Evolutionary conservation across 2,113 vertebrate genomes (phyloP).

Genomic region (Saccopteryx bilineata): DNA sequence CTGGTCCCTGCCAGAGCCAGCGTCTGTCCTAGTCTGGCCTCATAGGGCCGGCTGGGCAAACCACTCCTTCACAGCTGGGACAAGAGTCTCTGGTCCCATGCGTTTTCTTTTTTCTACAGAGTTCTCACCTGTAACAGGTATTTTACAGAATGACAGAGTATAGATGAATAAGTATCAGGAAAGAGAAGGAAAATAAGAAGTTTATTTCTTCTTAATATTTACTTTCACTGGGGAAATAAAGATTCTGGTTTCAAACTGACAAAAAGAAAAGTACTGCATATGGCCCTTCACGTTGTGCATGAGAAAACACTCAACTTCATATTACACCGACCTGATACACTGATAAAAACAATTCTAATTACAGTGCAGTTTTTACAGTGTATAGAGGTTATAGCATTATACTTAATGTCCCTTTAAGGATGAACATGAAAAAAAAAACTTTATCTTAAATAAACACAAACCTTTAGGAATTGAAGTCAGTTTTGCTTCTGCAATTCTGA

Average conservation of each 20-base stretch:
- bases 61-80: neutral
- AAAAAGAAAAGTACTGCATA: neutral
- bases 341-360: neutral
- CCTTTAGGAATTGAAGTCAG: slow-evolving; percentile 97
- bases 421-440: neutral
- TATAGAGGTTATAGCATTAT: neutral
- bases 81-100: neutral
- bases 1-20: neutral
- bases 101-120: neutral
- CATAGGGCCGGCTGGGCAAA: neutral
- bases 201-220: slow-evolving; percentile 55
- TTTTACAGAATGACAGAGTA: neutral
- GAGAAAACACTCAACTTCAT: neutral
- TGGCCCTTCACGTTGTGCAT: neutral
- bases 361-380: neutral
- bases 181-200: slow-evolving; percentile 23
- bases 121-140: neutral
- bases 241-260: slow-evolving; percentile 10
- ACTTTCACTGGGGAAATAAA: neutral
- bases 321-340: neutral
- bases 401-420: neutral
- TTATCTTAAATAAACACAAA: slow-evolving; percentile 81
- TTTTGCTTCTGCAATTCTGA: slow-evolving; percentile 96
- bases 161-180: neutral
- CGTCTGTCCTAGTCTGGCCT: neutral